Conservation (phyloP, 1,140 invertebrate species). For the Pseudomyrmex concolor region DNA sequence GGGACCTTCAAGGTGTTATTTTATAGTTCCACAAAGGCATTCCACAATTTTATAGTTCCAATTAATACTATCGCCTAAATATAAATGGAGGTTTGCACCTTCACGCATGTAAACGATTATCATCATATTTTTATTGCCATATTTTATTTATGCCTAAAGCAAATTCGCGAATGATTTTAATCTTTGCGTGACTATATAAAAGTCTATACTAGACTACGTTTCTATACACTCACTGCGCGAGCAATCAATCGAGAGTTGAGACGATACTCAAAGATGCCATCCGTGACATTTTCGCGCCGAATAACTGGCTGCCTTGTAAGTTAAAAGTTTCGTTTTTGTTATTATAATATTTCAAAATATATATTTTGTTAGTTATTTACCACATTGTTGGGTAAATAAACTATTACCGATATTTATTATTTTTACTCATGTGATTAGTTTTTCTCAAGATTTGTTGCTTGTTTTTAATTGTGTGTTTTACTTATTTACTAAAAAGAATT, state of each 20-base stretch:
- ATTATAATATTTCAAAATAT: not conserved
- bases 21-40: constrained; percentile 33
- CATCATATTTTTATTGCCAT: not conserved
- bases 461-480: not conserved
- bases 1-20: not conserved
- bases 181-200: not conserved
- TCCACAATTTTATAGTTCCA: constrained; percentile 30
- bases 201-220: not conserved
- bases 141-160: constrained; percentile 16
- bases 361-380: too few relatives aligned
- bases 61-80: constrained; percentile 15
- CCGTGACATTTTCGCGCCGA: not conserved
- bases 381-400: not conserved
- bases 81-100: constrained; percentile 32
- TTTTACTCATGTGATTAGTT: not conserved
- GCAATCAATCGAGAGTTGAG: not conserved
- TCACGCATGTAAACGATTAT: constrained; percentile 6
- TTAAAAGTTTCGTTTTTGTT: constrained; percentile 3
- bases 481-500: not conserved
- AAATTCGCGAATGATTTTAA: constrained; percentile 29
- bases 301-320: constrained; percentile 17
- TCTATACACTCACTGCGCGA: constrained; percentile 6
- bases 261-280: not conserved
- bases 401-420: not conserved
- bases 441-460: not conserved